Base-by-base conservation (phyloP, 1,140 invertebrate genomes). In the Neodiprion pinetum region DNA sequence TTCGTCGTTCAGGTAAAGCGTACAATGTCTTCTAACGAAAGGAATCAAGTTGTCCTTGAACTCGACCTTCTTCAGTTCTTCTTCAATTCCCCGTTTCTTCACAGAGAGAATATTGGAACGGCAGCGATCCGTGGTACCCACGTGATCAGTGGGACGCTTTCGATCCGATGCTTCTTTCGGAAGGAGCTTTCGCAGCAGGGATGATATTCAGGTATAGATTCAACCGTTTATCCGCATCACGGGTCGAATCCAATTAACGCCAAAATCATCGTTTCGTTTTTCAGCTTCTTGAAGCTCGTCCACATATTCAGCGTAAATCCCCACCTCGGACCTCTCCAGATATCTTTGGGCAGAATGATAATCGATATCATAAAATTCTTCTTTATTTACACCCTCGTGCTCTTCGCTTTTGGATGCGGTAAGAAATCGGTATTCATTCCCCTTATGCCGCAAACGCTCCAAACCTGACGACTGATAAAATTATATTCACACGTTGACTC, bases 301-400 rank as follows among this genome's bases (percentile, higher is more conserved):
- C 96, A 98, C 86, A 97, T 98, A 82, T 98, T 98, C 91, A 97
- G 96, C 69, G 95, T 98, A 66, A 98, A 97, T 89, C 97, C 96
- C 9, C 95, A 98, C 88, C 89, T 98, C 72, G 97, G 97, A 72
- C 97, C 97, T 0, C 88, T 98, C 10, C 94, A 94, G 85, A 96
- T 97, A 17, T 97, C 96, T 1, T 88, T 97, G 17, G 96, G 96
- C 72, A 90, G 96, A 81, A 97, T 98, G 96, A 95, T 97, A 72
- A 94, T 97, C 83, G 96, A 98, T 82, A 97, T 97, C 79, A 93
- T 97, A 75, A 97, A 97, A 85, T 98, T 97, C 88, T 96, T 97
- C 90, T 96, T 97, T 85, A 96, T 98, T 81, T 97, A 97, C 81
- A 95, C 95, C 78, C 88, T 97, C 76, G 96, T 98, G 23, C 86